Base-by-base conservation (phyloP, 2,797 vertebrate species). In the Kryptolebias ocellatus region DNA sequence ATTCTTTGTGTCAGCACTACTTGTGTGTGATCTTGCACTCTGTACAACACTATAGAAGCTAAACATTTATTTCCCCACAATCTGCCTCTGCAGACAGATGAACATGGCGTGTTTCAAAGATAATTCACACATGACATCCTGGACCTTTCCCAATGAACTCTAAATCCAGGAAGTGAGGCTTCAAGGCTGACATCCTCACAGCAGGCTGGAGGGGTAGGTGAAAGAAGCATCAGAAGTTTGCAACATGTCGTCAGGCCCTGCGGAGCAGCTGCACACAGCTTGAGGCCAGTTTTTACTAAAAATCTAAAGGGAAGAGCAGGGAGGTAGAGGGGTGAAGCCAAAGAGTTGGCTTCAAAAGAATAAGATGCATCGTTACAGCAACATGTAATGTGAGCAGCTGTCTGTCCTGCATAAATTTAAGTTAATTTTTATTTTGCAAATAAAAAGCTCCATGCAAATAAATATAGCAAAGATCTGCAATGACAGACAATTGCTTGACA, bases 251-350 rank as follows among this genome's bases (percentile, higher is more conserved):
- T 84, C 79, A 78, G 77, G 81, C 86, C 87, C 78, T 74, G 72
- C 67, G 60, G 80, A 87, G 83, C 93, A 95, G 92, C 94, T 94
- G 93, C 91, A 91, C 91, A 82, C 93, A 93, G 93, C 89, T 92
- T 91, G 91, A 92, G 77, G 75, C 77, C 80, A 73, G 60, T 85
- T 83, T 83, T 78, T 74, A 79, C 55, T 74, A 78, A 66, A 70
- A 82, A 67, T 39, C 15, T 31, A 72, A 60, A 67, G 53, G 52
- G 60, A 78, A 62, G 62, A 71, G 71, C 61, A 64, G 60, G 28
- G 44, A 59, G 76, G 59, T 49, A n/a, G 74, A 83, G 64, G 46
- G 57, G 79, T 72, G 73, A 72, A 67, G 74, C 68, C 57, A 53
- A 17, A 51, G 62, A 79, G 46, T 18, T 58, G 60, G 47, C 64